Evolutionary conservation across 2,113 vertebrate species (phyloP), one percentile per base, ranked within the genome.

Genomic region (Tragulus kanchil): DNA sequence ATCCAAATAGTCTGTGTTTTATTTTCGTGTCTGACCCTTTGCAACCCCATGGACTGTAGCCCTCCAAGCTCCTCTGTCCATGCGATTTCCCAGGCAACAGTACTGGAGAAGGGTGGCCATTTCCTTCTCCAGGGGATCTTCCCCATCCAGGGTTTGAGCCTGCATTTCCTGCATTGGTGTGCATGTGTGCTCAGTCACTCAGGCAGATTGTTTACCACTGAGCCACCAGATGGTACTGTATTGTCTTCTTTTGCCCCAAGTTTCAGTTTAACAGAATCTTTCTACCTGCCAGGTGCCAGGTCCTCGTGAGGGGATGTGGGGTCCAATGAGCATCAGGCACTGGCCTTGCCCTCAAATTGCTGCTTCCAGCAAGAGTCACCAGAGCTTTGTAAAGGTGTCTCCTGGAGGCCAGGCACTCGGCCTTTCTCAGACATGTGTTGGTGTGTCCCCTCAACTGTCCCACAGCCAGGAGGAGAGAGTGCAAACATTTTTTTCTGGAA

Each of bases 401-500:
- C 5, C 75, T 58, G 56, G 65, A 75, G 48, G 48, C 21, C 42
- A 21, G 13, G 26, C 52, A 4, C 26, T 54, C 59, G 78, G 31
- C n/a, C 61, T 89, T 59, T 25, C 62, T 77, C 28, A 11, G 28
- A 50, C 45, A 10, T 56, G 54, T 67, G 94, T 90, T 75, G 36
- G 5, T 85, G 21, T n/a, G 15, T 89, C 52, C 36, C n/a, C 36
- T 89, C 52, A 64, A 83, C 25, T 45, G 5, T 62, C 61, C 11
- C 19, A 12, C 0, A 48, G 86, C 17, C 67, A 58, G 92, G 58
- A 90, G 65, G 92, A 90, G 69, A 92, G 36, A 94, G 31, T 85
- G 17, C 45, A 95, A 89, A 95, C 23, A 59, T 84, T 87, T 94
- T 94, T 95, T 91, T 87, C n/a, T 25, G 67, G 95, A 89, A 95